These are phyloP conservation scores for Cydia amplana DNA, from an alignment of 1,140 invertebrate genomes.

Conservation along the genomic window DNA sequence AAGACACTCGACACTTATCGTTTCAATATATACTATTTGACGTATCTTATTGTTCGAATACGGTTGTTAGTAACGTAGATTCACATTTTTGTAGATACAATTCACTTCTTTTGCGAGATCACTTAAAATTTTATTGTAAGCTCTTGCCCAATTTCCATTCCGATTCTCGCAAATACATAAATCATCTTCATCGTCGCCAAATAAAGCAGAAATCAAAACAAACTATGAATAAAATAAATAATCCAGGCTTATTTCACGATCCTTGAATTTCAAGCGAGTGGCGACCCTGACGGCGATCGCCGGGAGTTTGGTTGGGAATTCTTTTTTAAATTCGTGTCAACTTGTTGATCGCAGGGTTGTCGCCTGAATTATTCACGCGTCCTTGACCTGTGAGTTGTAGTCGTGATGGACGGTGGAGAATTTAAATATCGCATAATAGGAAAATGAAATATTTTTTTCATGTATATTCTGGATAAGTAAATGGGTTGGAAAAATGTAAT, in stretches of 20 bases:
- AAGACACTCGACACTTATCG: too few species aligned
- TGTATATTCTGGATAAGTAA: too few species aligned
- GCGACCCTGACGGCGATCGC: background rate
- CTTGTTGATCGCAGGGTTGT: constrained; percentile 18
- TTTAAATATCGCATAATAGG: background rate
- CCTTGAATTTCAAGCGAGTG: constrained; percentile 1
- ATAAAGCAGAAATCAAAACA: background rate
- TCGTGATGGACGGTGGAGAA: background rate
- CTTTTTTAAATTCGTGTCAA: constrained; percentile 16
- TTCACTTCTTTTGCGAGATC: background rate
- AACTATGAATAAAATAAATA: constrained; percentile 20
- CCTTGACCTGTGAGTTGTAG: background rate
- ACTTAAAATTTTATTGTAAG: background rate
- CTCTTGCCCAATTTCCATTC: background rate
- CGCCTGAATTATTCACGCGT: background rate
- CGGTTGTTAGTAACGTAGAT: too few species aligned
- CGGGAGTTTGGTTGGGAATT: background rate
- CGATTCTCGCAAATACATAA: background rate
- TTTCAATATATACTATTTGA: too few species aligned
- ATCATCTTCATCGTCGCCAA: background rate
- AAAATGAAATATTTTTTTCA: too few species aligned
- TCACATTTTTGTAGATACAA: too few species aligned
- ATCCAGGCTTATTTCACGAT: background rate
- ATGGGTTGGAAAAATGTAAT: too few species aligned
- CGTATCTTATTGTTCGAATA: too few species aligned